Evolutionary conservation across 2,113 vertebrate genomes (phyloP), one percentile per base, ranked within the genome.

Genomic region (Sinocyclocheilus grahami): DNA sequence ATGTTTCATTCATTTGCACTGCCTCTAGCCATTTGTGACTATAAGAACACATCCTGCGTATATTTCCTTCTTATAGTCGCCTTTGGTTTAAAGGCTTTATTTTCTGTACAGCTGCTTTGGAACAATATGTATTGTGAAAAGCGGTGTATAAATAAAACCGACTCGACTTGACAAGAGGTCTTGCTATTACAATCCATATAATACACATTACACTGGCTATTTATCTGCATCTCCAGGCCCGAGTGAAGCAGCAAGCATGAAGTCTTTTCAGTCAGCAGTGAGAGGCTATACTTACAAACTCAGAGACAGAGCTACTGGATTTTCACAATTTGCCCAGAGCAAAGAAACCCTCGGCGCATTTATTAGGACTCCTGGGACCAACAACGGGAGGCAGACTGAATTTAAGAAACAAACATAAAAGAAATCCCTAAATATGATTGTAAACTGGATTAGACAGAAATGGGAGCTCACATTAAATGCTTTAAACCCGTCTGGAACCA

Each of bases 351-450:
- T 85, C 14, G 18, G 30, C 10, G 27, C 48, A 46, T 58, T 46
- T 86, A 30, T 67, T 63, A 77, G 62, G 20, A 42, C 83, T 85
- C 65, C 46, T 14, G 62, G 16, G 58, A 87, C 10, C 37, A 79
- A 30, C 83, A 71, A 48, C 20, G 2, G 46, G 65, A 85, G 71
- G 55, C 67, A 5, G 78, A 69, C 33, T 80, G 22, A 85, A 78
- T 85, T 71, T 72, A 82, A 86, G 16, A 90, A 84, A 86, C 82
- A 84, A 80, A 85, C 77, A 82, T 58, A 60, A 82, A 86, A 88
- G 22, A 85, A 84, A 86, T 84, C 37, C 30, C 42, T 58, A 67
- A 80, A 78, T 46, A 82, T 18, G 42, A 78, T 75, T 55, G 62
- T 84, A 83, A 85, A 87, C 60, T 48, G 60, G 60, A 75, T 53